Percentiles rank a stretch among this genome's conserved stretches.
Conservation (phyloP, 2,797 vertebrate species). For the Macropus fuliginosus region DNA sequence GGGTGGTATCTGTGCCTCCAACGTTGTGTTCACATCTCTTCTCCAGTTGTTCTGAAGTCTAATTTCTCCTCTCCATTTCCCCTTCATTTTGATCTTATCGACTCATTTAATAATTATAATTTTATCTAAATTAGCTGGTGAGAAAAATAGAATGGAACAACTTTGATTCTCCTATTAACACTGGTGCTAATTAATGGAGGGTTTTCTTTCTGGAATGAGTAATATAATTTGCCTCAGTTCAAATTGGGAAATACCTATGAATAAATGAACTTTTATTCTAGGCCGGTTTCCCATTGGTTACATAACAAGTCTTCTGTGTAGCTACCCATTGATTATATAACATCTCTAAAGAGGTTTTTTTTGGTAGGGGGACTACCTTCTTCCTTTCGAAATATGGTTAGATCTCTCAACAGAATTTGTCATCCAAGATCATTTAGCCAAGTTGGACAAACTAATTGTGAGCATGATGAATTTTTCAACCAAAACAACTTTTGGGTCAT, state of each 20-base stretch:
- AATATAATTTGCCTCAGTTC: conserved; percentile 59
- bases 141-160: conserved; percentile 44
- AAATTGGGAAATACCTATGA: conserved; percentile 36
- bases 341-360: not conserved
- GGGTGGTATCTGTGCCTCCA: not conserved
- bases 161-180: conserved; percentile 39
- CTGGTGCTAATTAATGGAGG: conserved; percentile 52
- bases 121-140: conserved; percentile 19
- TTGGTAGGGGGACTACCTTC: not conserved
- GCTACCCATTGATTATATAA: not conserved
- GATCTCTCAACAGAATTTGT: not conserved
- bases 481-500: not conserved
- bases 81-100: conserved; percentile 54
- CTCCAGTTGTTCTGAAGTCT: conserved; percentile 7
- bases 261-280: conserved; percentile 38
- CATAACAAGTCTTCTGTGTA: not conserved
- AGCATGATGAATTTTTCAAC: not conserved
- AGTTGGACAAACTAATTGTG: not conserved
- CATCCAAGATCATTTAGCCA: not conserved
- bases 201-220: conserved; percentile 47
- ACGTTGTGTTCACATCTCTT: not conserved
- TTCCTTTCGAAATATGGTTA: conserved; percentile 9
- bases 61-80: conserved; percentile 54
- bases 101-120: conserved; percentile 45
- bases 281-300: conserved; percentile 28